These are phyloP conservation scores for Pomatostomus ruficeps DNA, from an alignment of 2,113 vertebrate species.

Conservation along the genomic window DNA sequence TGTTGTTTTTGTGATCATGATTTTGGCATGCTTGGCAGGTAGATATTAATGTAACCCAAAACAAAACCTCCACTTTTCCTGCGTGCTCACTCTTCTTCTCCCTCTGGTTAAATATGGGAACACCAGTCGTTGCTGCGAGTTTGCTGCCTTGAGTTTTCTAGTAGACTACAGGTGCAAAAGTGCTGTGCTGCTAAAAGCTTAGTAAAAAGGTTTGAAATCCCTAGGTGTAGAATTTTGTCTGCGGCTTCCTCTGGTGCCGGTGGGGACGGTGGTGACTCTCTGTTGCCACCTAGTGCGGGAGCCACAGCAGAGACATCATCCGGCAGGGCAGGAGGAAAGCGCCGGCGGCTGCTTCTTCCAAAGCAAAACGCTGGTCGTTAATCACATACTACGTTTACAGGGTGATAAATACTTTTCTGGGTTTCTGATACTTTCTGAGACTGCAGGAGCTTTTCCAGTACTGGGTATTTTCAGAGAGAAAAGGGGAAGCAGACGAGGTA, in stretches of 20 bases:
- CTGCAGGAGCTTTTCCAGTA: neutral
- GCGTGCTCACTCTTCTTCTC: neutral
- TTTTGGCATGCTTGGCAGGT: neutral
- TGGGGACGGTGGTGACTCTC: neutral
- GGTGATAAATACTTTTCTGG: neutral
- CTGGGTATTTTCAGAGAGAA: neutral
- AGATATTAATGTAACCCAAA: neutral
- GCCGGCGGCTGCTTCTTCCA: neutral
- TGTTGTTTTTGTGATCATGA: neutral
- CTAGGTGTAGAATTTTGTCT: accelerated
- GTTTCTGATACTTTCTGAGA: neutral
- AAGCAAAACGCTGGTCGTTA: neutral
- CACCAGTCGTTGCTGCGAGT: neutral
- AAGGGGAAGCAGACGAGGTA: neutral
- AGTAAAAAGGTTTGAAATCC: neutral
- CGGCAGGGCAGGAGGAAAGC: neutral
- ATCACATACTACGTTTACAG: accelerated
- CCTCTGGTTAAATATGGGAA: neutral
- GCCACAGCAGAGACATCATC: neutral
- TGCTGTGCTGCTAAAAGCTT: neutral
- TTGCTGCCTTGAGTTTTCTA: neutral
- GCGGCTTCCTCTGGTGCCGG: neutral
- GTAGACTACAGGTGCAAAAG: neutral
- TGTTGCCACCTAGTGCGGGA: constrained; percentile 33
- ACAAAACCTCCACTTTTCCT: accelerated